Evolutionary conservation across 2,113 vertebrate genomes (phyloP), one percentile per base, ranked within the genome.

Genomic region (Anarrhichthys ocellatus): DNA sequence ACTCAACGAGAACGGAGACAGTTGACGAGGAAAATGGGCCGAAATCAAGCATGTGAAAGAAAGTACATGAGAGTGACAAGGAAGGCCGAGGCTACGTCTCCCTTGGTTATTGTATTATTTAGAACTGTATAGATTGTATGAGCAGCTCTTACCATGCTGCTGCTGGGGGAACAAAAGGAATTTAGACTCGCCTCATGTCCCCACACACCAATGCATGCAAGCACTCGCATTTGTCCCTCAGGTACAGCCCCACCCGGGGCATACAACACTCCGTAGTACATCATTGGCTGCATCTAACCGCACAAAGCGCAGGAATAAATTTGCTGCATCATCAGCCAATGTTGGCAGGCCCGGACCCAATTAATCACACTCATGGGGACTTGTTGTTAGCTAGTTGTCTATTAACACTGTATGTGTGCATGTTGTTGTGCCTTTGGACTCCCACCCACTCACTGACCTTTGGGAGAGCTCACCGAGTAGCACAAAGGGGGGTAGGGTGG

Each of bases 391-490:
- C 61, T 81, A 46, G 72, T 6, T 67, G 84, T 86, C 82, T 76
- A 79, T 85, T 83, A 77, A 76, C 81, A 64, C 32, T 27, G 63
- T 34, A 72, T 48, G 56, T 59, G 82, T 69, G 66, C 61, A 52
- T 83, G 76, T 75, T 86, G 80, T 84, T 71, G 62, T 87, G 65
- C 44, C 67, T 71, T 70, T 72, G 54, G 69, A 83, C 75, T 73
- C 71, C 80, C 81, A 73, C 76, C 87, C 70, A 81, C 84, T 68
- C 65, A 0, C 40, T 84, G 85, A 91, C 89, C 90, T 92, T 89
- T 85, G 65, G 56, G 78, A 74, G 38, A 40, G 78, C 76, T 85
- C 81, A 88, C 71, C 70, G 80, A 76, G 81, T 17, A 54, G 56
- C 71, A 70, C n/a, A 80, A 69, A 66, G 4, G 61, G 59, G 81